Base-by-base conservation (phyloP, 2,797 vertebrate species). In the Tenualosa ilisha region DNA sequence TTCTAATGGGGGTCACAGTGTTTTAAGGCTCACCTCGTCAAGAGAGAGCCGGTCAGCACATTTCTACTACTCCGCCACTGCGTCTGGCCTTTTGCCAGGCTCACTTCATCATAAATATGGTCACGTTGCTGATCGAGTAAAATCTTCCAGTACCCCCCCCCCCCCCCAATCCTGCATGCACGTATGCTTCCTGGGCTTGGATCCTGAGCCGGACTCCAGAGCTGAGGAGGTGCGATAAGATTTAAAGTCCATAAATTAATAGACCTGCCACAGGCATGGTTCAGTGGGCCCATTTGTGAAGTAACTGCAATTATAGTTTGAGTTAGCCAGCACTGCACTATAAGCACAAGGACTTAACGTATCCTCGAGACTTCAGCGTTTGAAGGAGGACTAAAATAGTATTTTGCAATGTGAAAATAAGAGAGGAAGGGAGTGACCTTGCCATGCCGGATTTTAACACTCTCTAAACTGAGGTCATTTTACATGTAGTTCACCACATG, bases 41-140 rank as follows among this genome's bases (percentile, higher is more conserved):
- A 81, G 83, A 79, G 15, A 50, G 12, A 61, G n/a, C 31, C 26
- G 31, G 81, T 90, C 87, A 79, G 89, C 84, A 72, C 20, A 82
- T 84, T 75, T 85, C 20, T 17, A 31, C 50, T 31, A 13, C 84
- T 46, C 24, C 24, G 8, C 50, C 24, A 13, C 84, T 46, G 40
- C 24, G 8, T 17, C 50, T 86, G 88, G 83, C 84, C 24, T 26
- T 63, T 31, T 81, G 81, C 37, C 85, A 84, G 65, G 11, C 51
- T 75, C 59, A 22, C 81, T 63, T 59, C 26, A 31, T 81, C 40
- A 12, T 84, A 82, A 89, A 51, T 82, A 79, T 79, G 31, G 87
- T 81, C 75, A 61, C 81, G 20, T 82, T 82, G 83, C 88, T 85
- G 43, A 84, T 82, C 65, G 72, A 82, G 86, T 85, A 50, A 56